phyloP scores from a whole-genome alignment of 2,113 vertebrate species.

The Chloropsis hardwickii region DNA sequence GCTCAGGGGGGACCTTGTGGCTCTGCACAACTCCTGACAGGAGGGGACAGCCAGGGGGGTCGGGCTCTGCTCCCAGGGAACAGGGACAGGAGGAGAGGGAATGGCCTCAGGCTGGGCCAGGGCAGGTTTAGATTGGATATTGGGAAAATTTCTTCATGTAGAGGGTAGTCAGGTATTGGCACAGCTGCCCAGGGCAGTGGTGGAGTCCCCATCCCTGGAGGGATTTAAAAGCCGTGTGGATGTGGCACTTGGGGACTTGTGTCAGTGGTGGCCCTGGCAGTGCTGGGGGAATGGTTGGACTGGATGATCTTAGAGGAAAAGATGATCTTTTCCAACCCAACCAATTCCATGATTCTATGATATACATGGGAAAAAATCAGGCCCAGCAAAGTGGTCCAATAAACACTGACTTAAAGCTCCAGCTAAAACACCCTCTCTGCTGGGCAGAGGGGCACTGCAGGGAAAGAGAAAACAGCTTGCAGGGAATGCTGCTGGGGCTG shows the following conservation, averaged over 20 bases:
- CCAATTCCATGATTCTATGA: neutral
- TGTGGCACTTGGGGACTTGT: neutral
- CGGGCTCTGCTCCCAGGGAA: neutral
- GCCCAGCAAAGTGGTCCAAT: neutral
- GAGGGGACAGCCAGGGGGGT: accelerated
- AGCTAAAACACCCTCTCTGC: neutral
- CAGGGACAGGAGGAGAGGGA: neutral
- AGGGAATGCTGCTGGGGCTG: accelerated
- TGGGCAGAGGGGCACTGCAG: neutral
- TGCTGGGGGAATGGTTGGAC: neutral
- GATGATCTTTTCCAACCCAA: neutral
- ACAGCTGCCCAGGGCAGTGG: neutral
- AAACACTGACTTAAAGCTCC: neutral
- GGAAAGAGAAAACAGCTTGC: neutral
- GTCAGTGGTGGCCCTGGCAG: neutral
- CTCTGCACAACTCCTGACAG: neutral
- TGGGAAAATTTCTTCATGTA: too few relatives aligned
- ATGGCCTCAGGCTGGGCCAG: accelerated
- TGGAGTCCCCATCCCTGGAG: neutral
- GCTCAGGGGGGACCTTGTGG: neutral
- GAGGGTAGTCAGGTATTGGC: accelerated
- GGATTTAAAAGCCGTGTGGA: accelerated
- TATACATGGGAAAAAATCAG: neutral
- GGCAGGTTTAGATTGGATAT: accelerated
- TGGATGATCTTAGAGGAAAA: accelerated